A percentile compares a stretch with the other conserved stretches of the same genome.
Evolutionary conservation across 1,140 invertebrate genomes (phyloP).

Genomic region (Drosophila tristis): DNA sequence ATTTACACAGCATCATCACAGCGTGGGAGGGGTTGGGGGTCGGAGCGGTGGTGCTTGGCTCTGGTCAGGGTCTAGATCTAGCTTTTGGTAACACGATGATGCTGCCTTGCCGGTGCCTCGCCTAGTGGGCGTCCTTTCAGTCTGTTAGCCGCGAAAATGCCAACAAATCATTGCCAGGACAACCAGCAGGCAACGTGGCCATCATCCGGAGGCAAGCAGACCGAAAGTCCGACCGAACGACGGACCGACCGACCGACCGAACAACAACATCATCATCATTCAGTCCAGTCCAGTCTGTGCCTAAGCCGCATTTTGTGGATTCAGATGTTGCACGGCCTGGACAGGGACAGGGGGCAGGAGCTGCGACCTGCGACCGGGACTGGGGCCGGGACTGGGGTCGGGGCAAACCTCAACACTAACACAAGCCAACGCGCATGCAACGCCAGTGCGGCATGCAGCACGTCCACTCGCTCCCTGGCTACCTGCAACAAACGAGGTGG

Average conservation of each 20-base stretch:
- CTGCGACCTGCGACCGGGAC: too few species aligned
- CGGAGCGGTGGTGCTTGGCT: background rate
- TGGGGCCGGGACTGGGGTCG: too few species aligned
- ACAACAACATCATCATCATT: conserved; percentile 72
- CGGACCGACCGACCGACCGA: background rate
- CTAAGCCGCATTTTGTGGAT: conserved; percentile 82
- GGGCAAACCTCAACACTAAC: conserved; percentile 4
- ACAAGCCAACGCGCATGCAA: conserved; percentile 25
- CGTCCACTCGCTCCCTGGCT: background rate
- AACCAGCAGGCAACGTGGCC: conserved; percentile 39
- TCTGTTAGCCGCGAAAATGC: conserved; percentile 64
- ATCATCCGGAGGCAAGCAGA: too few species aligned
- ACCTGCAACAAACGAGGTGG: conserved; percentile 75
- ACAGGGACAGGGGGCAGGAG: background rate
- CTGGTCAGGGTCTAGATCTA: conserved; percentile 12
- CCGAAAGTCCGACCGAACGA: too few species aligned
- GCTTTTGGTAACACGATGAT: conserved; percentile 78
- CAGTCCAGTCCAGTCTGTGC: conserved; percentile 61
- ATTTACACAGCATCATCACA: conserved; percentile 55
- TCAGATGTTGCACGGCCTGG: conserved; percentile 51
- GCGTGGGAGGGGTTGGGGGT: background rate
- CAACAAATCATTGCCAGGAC: conserved; percentile 78
- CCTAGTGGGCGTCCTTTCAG: conserved; percentile 20
- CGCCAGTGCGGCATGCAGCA: conserved; percentile 1
- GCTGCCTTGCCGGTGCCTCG: conserved; percentile 34